Evolutionary conservation across 2,797 vertebrate species (phyloP).

Genomic region (Poecilia velifera): DNA sequence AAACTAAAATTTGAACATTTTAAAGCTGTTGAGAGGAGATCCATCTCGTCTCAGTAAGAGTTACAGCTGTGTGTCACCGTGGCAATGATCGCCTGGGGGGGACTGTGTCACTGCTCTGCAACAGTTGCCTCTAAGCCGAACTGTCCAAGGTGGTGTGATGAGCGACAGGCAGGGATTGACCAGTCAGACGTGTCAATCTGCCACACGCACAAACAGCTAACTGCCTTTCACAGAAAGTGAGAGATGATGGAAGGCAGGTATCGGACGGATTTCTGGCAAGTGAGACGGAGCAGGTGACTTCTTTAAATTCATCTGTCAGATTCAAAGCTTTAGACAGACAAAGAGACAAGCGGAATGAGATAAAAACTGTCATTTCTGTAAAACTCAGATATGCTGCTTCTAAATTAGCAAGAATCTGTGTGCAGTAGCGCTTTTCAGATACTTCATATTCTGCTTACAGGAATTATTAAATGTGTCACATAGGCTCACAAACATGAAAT

Average conservation of each 20-base stretch:
- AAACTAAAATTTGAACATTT: conserved; percentile 50
- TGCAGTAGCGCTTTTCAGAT: conserved; percentile 24
- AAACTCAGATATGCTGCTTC: conserved; percentile 57
- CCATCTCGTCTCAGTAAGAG: conserved; percentile 45
- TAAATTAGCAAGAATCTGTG: conserved; percentile 61
- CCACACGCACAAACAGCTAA: conserved; percentile 51
- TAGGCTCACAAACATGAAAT: conserved; percentile 49
- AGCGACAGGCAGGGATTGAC: conserved; percentile 66
- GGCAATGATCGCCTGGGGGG: conserved; percentile 57
- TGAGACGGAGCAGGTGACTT: conserved; percentile 52
- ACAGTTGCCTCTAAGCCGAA: conserved; percentile 50
- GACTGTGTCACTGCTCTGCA: conserved; percentile 39
- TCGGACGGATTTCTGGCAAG: conserved; percentile 22
- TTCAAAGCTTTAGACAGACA: conserved; percentile 25
- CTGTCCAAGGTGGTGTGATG: conserved; percentile 43
- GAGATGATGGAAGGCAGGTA: conserved; percentile 57
- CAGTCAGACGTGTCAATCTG: conserved; percentile 70
- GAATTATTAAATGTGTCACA: conserved; percentile 62
- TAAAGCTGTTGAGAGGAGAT: conserved; percentile 46
- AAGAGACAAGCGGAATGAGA: conserved; percentile 2
- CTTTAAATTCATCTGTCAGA: conserved; percentile 66
- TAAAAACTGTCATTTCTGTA: conserved; percentile 43
- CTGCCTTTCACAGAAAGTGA: conserved; percentile 35
- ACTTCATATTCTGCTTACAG: conserved; percentile 39
- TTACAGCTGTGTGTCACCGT: conserved; percentile 52